phyloP scores from a whole-genome alignment of 2,797 vertebrate genomes.

The Schizothorax lantsangensis region DNA sequence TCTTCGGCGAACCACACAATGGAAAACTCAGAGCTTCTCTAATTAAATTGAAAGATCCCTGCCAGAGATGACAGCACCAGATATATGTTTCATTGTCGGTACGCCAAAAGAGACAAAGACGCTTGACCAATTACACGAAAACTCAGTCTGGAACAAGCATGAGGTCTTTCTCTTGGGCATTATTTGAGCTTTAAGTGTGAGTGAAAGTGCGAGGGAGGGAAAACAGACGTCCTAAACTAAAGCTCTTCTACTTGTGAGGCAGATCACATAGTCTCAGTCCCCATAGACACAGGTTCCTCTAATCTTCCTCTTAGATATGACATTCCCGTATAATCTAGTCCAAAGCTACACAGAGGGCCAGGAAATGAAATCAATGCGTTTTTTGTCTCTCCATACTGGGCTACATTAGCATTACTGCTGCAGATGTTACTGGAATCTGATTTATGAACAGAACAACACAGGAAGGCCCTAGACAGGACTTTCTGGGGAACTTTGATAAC shows the following conservation, averaged over 20 bases:
- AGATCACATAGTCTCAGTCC: constrained; percentile 68
- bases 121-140: constrained; percentile 39
- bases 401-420: constrained; percentile 76
- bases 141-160: constrained; percentile 64
- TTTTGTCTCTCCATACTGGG: constrained; percentile 64
- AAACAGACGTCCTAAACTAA: constrained; percentile 51
- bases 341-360: constrained; percentile 65
- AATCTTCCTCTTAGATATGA: constrained; percentile 76
- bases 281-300: constrained; percentile 69
- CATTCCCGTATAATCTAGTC: constrained; percentile 72
- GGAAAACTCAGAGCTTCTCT: constrained; percentile 5
- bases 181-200: constrained; percentile 35
- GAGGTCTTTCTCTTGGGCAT: constrained; percentile 64
- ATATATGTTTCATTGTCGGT: constrained; percentile 23
- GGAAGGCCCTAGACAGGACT: constrained; percentile 60
- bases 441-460: constrained; percentile 68
- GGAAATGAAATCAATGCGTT: constrained; percentile 79
- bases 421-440: constrained; percentile 76
- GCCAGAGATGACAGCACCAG: constrained; percentile 62
- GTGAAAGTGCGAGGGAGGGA: constrained; percentile 16
- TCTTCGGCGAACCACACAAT: background rate
- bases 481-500: constrained; percentile 27
- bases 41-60: constrained; percentile 59
- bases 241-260: constrained; percentile 70
- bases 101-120: background rate